Conservation (phyloP, 2,797 vertebrate species). For the Hippopotamyrus pictus region DNA sequence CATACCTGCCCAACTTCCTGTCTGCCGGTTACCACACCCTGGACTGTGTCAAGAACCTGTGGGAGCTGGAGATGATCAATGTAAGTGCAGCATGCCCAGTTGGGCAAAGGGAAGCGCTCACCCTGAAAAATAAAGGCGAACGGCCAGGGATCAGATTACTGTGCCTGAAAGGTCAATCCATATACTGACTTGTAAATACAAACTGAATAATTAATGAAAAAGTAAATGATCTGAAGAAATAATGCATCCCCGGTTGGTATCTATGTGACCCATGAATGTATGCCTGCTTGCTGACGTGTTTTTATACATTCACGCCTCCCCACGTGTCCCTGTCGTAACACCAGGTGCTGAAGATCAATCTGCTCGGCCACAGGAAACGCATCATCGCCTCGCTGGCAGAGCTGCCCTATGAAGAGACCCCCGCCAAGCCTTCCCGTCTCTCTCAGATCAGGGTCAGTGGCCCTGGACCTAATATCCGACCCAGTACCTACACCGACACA, state of each 20-base stretch:
- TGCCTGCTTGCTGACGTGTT: background rate
- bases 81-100: slow-evolving; percentile 41
- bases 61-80: slow-evolving; percentile 86
- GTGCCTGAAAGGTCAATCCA: slow-evolving; percentile 21
- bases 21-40: slow-evolving; percentile 88
- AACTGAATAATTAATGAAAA: background rate
- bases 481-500: background rate
- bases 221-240: background rate
- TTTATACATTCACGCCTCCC: background rate
- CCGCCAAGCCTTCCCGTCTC: slow-evolving; percentile 85
- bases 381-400: slow-evolving; percentile 92
- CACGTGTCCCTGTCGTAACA: background rate
- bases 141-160: background rate
- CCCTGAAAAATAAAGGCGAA: background rate
- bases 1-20: slow-evolving; percentile 88
- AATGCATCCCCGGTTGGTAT: no score
- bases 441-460: slow-evolving; percentile 88
- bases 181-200: slow-evolving; percentile 28
- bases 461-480: background rate
- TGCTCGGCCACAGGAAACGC: slow-evolving; percentile 90
- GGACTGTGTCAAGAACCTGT: slow-evolving; percentile 92
- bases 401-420: slow-evolving; percentile 86
- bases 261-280: background rate
- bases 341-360: slow-evolving; percentile 88
- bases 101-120: slow-evolving; percentile 47